These are phyloP conservation scores for Labia minor DNA, from an alignment of 2,888 invertebrate species.

Conservation along the genomic window DNA sequence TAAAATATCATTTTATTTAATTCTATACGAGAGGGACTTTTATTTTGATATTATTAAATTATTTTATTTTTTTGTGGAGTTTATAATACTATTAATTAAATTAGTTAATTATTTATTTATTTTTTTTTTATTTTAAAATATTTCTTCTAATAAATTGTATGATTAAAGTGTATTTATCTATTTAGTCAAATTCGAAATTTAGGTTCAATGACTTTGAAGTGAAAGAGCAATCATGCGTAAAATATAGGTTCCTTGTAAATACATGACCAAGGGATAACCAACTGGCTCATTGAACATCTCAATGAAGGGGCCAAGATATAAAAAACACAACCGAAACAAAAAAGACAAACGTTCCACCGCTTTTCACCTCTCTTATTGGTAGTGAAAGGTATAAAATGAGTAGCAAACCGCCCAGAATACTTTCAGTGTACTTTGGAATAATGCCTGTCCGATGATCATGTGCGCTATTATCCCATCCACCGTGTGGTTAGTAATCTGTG, in stretches of 20 bases:
- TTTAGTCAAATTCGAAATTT: too few species aligned
- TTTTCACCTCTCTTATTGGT: background rate
- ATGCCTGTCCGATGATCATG: background rate
- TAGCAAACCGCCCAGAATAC: background rate
- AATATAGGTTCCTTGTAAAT: background rate
- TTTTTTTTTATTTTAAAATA: too few species aligned
- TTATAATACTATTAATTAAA: too few species aligned
- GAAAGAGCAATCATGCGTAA: background rate
- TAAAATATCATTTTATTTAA: too few species aligned
- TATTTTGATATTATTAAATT: too few species aligned
- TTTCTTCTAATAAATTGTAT: too few species aligned
- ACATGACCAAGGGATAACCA: background rate
- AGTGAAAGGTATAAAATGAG: background rate
- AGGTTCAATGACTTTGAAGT: conserved; percentile 2
- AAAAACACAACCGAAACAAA: too few species aligned
- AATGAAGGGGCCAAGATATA: background rate
- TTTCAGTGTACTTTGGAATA: background rate
- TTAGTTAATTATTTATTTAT: too few species aligned
- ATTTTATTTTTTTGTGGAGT: too few species aligned
- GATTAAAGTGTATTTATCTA: too few species aligned
- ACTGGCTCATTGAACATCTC: background rate
- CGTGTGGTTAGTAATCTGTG: background rate
- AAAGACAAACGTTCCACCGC: background rate
- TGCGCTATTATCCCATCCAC: background rate
- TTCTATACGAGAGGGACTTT: too few species aligned